Evolutionary conservation across 2,888 invertebrate species (phyloP).

Genomic region (Cephonodes hylas): DNA sequence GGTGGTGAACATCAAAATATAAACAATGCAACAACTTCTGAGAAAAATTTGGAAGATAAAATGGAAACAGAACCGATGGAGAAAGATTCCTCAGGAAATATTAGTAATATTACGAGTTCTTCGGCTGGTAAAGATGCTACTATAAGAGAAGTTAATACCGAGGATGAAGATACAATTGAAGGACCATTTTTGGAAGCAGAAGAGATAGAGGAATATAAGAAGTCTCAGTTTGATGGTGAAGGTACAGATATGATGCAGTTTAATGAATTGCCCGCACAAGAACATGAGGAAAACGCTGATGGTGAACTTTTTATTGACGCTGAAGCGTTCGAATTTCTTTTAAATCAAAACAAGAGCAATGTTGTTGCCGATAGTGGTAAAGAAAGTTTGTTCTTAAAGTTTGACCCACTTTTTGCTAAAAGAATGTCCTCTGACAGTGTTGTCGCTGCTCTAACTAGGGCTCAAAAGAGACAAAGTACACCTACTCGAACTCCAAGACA

Average conservation of each 20-base stretch:
- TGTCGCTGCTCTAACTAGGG: conserved; percentile 51
- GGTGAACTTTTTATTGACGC: conserved; percentile 72
- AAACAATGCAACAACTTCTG: conserved; percentile 6
- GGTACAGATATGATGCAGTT: conserved; percentile 56
- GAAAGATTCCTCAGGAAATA: conserved; percentile 38
- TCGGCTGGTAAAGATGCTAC: conserved; percentile 52
- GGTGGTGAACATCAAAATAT: conserved; percentile 15
- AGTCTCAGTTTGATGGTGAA: conserved; percentile 37
- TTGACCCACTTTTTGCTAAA: conserved; percentile 71
- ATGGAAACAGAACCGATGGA: conserved; percentile 37
- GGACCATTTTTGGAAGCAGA: conserved; percentile 67
- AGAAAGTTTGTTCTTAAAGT: conserved; percentile 73
- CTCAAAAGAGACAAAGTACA: conserved; percentile 59
- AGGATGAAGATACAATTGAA: conserved; percentile 73
- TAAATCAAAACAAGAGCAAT: conserved; percentile 66
- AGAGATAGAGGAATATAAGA: conserved; percentile 47
- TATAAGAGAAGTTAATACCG: conserved; percentile 59
- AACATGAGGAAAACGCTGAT: conserved; percentile 47
- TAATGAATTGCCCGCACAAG: conserved; percentile 44
- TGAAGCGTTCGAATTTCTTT: conserved; percentile 68
- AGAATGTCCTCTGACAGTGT: conserved; percentile 62
- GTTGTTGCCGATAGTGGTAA: conserved; percentile 66
- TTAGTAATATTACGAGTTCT: conserved; percentile 42
- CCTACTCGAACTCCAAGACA: conserved; percentile 45
- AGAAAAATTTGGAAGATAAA: conserved; percentile 27